phyloP scores from a whole-genome alignment of 1,140 invertebrate species.

The Sweltsa coloradensis region DNA sequence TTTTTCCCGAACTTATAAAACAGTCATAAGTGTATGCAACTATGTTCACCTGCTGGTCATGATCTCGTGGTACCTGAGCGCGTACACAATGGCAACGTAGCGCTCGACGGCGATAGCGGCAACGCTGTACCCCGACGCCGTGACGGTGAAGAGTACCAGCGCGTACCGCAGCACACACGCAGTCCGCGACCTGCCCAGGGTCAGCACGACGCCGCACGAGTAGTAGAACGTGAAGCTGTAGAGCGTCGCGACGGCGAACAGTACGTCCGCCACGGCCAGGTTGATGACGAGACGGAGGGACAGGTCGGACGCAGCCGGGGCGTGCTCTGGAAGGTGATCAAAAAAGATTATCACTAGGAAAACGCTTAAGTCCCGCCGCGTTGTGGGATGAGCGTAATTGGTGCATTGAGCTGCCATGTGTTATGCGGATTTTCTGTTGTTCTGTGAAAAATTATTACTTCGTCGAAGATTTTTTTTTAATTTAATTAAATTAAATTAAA shows the following conservation, averaged over 20 bases:
- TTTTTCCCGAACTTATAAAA: too few species aligned
- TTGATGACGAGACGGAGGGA: background rate
- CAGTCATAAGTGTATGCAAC: background rate
- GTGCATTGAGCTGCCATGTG: too few species aligned
- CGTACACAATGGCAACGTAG: conserved; percentile 1
- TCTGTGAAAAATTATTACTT: too few species aligned
- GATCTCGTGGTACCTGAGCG: background rate
- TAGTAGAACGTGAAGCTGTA: background rate
- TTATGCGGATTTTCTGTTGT: too few species aligned
- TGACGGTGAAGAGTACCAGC: background rate
- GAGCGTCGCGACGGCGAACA: background rate
- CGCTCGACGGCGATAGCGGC: background rate
- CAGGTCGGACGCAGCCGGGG: background rate
- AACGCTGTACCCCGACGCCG: background rate
- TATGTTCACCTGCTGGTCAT: conserved; percentile 3
- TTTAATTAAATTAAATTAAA: too few species aligned
- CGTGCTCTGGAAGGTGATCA: too few species aligned
- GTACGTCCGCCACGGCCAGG: conserved; percentile 1
- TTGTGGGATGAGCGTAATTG: too few species aligned
- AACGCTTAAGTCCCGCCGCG: too few species aligned
- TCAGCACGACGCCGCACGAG: background rate
- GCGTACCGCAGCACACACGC: background rate
- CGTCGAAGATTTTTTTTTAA: too few species aligned
- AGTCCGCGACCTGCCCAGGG: background rate
- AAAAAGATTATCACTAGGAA: too few species aligned